These are phyloP conservation scores for Poecilia wingei DNA, from an alignment of 2,797 vertebrate genomes.

Conservation along the genomic window DNA sequence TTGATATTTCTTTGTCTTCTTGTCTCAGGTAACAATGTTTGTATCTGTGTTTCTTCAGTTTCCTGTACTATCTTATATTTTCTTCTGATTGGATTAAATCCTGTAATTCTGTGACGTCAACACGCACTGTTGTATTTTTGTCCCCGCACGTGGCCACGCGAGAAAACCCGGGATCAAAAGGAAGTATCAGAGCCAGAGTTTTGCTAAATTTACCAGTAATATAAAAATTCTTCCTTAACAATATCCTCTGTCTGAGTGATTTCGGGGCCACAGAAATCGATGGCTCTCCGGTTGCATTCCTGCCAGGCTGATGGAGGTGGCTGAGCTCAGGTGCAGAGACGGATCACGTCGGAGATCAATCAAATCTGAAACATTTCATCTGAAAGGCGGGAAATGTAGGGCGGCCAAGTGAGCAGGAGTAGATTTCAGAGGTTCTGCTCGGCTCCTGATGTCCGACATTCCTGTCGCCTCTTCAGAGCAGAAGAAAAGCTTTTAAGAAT, in stretches of 20 bases:
- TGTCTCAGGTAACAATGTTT: no score
- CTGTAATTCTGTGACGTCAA: no score
- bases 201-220: no score
- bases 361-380: slow-evolving; percentile 74
- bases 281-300: slow-evolving; percentile 75
- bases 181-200: no score
- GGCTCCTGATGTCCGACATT: slow-evolving; percentile 32
- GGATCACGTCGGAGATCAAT: slow-evolving; percentile 80
- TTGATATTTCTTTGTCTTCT: no score
- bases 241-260: slow-evolving; percentile 74
- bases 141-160: no score
- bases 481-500: not conserved
- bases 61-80: no score
- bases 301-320: slow-evolving; percentile 75
- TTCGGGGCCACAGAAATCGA: slow-evolving; percentile 76
- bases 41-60: no score
- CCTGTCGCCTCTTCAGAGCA: slow-evolving; percentile 8
- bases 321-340: slow-evolving; percentile 69
- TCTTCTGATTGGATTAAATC: no score
- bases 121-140: no score
- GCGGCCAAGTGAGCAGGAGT: slow-evolving; percentile 67
- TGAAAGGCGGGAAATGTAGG: slow-evolving; percentile 70
- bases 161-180: no score
- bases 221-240: no score
- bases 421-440: slow-evolving; percentile 59